Percentiles rank a stretch among this genome's conserved stretches.
Conservation (phyloP, 2,888 invertebrate species). For the Tinea semifulvella region DNA sequence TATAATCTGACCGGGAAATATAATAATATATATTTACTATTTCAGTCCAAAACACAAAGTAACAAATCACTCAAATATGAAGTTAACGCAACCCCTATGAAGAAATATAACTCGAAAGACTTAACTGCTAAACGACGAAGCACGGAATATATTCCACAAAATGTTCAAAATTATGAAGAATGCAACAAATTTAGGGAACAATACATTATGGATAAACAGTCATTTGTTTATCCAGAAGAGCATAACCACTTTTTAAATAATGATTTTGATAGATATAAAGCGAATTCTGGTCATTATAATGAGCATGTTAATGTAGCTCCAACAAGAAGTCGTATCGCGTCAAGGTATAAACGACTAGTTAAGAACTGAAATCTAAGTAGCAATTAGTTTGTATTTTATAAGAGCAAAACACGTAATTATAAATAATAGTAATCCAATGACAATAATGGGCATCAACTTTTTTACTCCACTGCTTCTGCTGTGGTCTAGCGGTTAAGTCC, state of each 20-base stretch:
- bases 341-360: too few relatives aligned
- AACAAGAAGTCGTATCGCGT: slow-evolving; percentile 29
- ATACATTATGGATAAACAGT: not conserved
- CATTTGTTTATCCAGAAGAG: not conserved
- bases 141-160: not conserved
- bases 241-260: not conserved
- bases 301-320: slow-evolving; percentile 23
- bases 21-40: not conserved
- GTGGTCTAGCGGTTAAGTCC: not conserved
- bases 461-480: too few relatives aligned
- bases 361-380: too few relatives aligned
- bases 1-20: too few relatives aligned
- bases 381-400: too few relatives aligned
- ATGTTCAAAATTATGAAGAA: not conserved
- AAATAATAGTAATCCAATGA: too few relatives aligned
- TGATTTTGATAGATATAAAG: not conserved
- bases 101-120: slow-evolving; percentile 32
- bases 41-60: slow-evolving; percentile 41
- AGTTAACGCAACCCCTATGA: slow-evolving; percentile 31
- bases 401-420: too few relatives aligned
- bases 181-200: not conserved
- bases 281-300: not conserved
- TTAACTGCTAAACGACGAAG: slow-evolving; percentile 22
- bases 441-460: too few relatives aligned
- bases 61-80: slow-evolving; percentile 56